Evolutionary conservation across 2,888 invertebrate genomes (phyloP).

Genomic region (Tetramorium bicarinatum): DNA sequence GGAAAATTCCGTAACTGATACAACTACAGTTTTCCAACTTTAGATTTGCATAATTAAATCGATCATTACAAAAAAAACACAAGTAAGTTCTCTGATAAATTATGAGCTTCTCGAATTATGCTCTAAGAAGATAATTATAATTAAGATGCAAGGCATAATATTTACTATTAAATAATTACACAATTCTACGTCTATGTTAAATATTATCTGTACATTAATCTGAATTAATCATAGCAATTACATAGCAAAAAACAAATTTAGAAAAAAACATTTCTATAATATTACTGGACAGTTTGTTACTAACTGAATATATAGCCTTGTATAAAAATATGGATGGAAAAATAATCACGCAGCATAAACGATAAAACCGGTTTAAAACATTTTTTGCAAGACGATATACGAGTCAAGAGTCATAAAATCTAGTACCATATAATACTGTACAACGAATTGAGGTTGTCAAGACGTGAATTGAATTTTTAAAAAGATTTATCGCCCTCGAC

Average conservation of each 20-base stretch:
- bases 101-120: not conserved
- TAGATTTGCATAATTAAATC: not conserved
- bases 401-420: not conserved
- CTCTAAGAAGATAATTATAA: not conserved
- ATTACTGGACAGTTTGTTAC: not conserved
- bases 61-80: not conserved
- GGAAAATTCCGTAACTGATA: constrained; percentile 27
- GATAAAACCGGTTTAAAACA: constrained; percentile 22
- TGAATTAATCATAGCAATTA: not conserved
- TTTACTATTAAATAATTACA: not conserved
- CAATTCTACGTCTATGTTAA: not conserved
- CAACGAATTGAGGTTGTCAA: constrained; percentile 2
- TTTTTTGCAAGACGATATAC: not conserved
- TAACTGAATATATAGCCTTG: not conserved
- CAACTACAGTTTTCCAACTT: not conserved
- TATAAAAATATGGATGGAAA: not conserved
- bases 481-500: not conserved
- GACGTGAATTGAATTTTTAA: constrained; percentile 11
- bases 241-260: not conserved
- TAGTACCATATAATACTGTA: not conserved
- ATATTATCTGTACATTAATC: not conserved
- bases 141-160: not conserved
- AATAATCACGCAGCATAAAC: not conserved
- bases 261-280: not conserved
- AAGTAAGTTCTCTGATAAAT: not conserved